Base-by-base conservation (phyloP, 2,888 invertebrate species). In the Hemistola chrysoprasaria region DNA sequence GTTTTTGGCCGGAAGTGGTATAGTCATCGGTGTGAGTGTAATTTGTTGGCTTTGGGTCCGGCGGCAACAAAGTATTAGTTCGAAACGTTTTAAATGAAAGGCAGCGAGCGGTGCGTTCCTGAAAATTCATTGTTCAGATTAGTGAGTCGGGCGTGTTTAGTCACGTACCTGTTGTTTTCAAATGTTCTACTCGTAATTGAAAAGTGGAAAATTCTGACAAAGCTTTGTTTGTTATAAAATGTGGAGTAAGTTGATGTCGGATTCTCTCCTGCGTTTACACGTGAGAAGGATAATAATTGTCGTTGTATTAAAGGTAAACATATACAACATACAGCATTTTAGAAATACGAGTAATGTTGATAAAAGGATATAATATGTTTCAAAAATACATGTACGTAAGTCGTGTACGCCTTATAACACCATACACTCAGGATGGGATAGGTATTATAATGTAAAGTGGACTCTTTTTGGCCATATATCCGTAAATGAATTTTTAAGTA, bases 101-200 rank as follows among this genome's bases (percentile, higher is more conserved):
- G 67, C 60, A 62, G 64, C 59, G 63, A 65, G 66, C 64, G 57
- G 65, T 59, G 56, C 57, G 56, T 67, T 71, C 61, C 66, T 65
- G 65, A 59, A 68, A 69, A 71, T 67, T 65, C 70, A 65, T 65
- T 69, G 72, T 75, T 68, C 60, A 69, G 71, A 77, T 78, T 77
- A 77, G 72, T 68, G 65, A 65, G 62, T 63, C 46, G 49, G 64
- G 67, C 60, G 67, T 76, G 71, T 71, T 68, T 62, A 72, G 77
- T 74, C 77, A 79, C 78, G 78, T 80, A 69, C 65, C 59, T 58
- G 30, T 53, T 57, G 46, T 57, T 66, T 59, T 65, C 58, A 59
- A 66, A 62, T 54, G 63, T 64, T 67, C 40, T 27, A 34, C 37
- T 46, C 48, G 46, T 46, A 48, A 47, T 50, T 47, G 44, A 53